Evolutionary conservation across 2,888 invertebrate genomes (phyloP), one percentile per base, ranked within the genome.

Genomic region (Cremastinae sp.): DNA sequence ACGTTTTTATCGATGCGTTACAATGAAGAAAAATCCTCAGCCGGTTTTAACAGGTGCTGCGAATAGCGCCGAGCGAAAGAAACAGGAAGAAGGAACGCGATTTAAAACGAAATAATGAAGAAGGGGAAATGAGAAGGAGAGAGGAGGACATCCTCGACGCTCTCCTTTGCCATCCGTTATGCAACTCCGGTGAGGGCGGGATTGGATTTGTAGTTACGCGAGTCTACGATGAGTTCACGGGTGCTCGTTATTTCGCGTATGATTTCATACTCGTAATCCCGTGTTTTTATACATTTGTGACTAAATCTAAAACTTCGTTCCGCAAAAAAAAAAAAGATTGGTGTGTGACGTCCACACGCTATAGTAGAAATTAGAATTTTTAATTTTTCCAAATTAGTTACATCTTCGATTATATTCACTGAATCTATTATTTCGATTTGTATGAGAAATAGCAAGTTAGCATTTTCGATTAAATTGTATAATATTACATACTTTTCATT

Each of bases 121-220:
- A 56, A n/a, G 43, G 5, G 18, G 58, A 18, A 9, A 41, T 9
- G 53, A 62, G 39, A 41, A 45, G 22, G 12, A 20, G 22, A 56
- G n/a, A 8, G 58, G 43, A 49, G n/a, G 51, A 62, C 39, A 47
- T 56, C 14, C 64, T 62, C 61, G 68, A 16, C 14, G 16, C 16
- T 28, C 47, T 59, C 53, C 45, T 20, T 37, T 28, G 74, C 18
- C 64, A 65, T 70, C 49, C 69, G 39, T 75, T 75, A 70, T 58
- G 74, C 70, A 75, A 75, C 58, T 51, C 18, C 47, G 59, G 45
- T 45, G 45, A 70, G 74, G 70, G 51, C 41, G 74, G 39, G 59
- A 66, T 71, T 64, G 55, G 65, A 71, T 75, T 75, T 66, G 64
- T 70, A 65, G 75, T 56, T 43, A 49, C 20, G 61, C 59, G 47